Evolutionary conservation across 2,113 vertebrate species (phyloP).

Genomic region (Oostethus manadensis): DNA sequence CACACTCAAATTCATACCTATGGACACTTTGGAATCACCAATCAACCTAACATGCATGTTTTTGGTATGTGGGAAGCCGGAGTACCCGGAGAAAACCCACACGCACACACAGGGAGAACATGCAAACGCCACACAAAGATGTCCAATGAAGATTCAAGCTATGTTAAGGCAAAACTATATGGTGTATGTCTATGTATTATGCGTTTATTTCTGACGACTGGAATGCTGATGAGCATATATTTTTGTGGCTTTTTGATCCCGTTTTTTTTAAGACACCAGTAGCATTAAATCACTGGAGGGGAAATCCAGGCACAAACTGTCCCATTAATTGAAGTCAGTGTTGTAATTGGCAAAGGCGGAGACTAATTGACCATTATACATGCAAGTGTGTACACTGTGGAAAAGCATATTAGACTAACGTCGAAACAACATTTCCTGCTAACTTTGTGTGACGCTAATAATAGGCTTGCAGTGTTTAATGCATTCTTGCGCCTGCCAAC

Average conservation of each 20-base stretch:
- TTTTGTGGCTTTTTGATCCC: neutral
- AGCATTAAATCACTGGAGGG: neutral
- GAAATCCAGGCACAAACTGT: too few relatives aligned
- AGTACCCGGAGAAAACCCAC: too few relatives aligned
- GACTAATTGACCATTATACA: conserved; percentile 16
- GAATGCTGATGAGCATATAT: neutral
- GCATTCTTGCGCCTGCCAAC: conserved; percentile 5
- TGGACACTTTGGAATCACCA: too few relatives aligned
- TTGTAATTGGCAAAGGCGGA: neutral
- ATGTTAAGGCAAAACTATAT: neutral
- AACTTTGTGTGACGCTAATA: conserved; percentile 19
- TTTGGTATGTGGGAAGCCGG: too few relatives aligned
- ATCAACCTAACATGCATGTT: too few relatives aligned
- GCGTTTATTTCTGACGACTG: neutral
- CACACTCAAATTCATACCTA: too few relatives aligned
- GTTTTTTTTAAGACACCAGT: neutral
- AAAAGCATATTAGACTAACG: neutral
- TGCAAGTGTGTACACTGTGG: neutral
- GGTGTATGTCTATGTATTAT: neutral
- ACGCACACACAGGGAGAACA: too few relatives aligned
- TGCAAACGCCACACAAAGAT: too few relatives aligned
- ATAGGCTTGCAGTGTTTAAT: conserved; percentile 1
- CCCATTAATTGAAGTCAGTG: neutral
- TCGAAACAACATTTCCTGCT: conserved; percentile 2
- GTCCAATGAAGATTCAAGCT: too few relatives aligned